phyloP scores from a whole-genome alignment of 2,113 vertebrate genomes.

The Bufo bufo region DNA sequence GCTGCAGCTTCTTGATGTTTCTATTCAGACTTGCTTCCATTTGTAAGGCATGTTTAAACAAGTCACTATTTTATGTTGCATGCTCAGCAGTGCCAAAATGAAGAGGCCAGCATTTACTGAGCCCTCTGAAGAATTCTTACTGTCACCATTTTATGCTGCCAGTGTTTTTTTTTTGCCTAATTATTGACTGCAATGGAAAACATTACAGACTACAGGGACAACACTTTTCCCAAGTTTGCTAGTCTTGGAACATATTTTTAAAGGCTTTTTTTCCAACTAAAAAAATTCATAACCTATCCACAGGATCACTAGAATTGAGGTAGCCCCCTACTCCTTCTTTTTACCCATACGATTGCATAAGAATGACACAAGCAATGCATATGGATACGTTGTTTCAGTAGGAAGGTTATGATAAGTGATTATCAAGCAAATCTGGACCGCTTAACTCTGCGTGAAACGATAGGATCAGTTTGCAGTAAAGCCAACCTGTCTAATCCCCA shows the following conservation, averaged over 20 bases:
- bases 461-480: too few species aligned
- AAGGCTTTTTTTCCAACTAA: neutral
- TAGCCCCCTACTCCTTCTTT: too few species aligned
- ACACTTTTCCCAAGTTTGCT: neutral
- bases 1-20: neutral
- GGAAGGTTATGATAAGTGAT: too few species aligned
- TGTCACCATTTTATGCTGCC: neutral
- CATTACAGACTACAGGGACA: neutral
- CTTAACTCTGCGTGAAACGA: too few species aligned
- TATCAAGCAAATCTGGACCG: too few species aligned
- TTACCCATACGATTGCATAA: too few species aligned
- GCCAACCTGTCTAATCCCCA: too few species aligned
- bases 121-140: neutral
- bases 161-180: neutral
- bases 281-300: neutral
- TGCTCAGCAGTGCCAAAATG: neutral
- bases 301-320: neutral
- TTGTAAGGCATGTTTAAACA: neutral
- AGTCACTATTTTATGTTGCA: neutral
- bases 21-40: neutral
- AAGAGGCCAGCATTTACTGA: neutral
- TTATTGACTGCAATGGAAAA: neutral
- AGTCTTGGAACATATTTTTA: neutral
- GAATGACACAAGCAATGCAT: too few species aligned
- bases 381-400: too few species aligned